Conservation (phyloP, 2,888 invertebrate genomes). For the Ferdinandea cuprea region DNA sequence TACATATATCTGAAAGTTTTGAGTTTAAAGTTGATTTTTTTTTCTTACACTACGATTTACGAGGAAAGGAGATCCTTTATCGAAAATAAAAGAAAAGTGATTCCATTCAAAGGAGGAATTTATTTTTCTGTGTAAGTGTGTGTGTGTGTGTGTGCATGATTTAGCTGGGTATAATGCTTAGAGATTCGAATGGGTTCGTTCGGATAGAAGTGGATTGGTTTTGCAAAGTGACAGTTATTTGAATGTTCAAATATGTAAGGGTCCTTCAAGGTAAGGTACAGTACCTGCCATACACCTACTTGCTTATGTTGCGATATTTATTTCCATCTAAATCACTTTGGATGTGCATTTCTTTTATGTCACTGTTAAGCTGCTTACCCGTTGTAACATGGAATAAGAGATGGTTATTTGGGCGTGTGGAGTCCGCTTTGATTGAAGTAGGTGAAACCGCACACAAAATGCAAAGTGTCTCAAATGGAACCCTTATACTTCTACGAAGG, state of each 20-base stretch:
- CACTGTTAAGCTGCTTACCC: conserved; percentile 7
- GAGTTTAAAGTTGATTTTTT: conserved; percentile 11
- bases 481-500: too few relatives aligned
- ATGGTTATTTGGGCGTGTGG: neutral
- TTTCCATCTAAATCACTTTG: conserved; percentile 26
- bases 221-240: neutral
- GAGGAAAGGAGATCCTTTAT: conserved; percentile 41
- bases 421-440: neutral
- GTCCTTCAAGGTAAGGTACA: neutral
- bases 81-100: conserved; percentile 42
- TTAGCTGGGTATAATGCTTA: too few relatives aligned
- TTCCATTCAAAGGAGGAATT: conserved; percentile 31
- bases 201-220: neutral
- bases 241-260: neutral
- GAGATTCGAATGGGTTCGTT: conserved; percentile 4
- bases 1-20: conserved; percentile 23
- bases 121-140: neutral
- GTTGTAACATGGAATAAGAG: neutral
- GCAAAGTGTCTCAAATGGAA: neutral
- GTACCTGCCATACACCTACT: neutral
- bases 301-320: conserved; percentile 23
- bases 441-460: neutral
- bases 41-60: conserved; percentile 6
- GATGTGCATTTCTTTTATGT: conserved; percentile 17
- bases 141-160: neutral